Evolutionary conservation across 1,140 invertebrate genomes (phyloP), one percentile per base, ranked within the genome.

Genomic region (Drosophila kepulauana): DNA sequence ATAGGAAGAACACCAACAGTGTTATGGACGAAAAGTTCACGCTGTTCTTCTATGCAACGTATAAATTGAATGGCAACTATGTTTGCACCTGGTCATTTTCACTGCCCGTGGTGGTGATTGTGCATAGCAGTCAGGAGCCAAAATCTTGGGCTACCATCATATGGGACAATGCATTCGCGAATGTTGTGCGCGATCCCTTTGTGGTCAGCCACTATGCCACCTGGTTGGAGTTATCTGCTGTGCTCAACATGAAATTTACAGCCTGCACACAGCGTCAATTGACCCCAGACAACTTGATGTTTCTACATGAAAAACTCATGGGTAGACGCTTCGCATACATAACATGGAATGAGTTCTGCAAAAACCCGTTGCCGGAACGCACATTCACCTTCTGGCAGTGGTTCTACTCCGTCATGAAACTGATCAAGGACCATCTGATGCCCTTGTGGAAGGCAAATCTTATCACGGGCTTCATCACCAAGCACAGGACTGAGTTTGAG

Each of bases 21-120:
- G 98, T 99, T 0, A 99, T 99, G 97, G 98, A 99, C 88, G 98
- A 99, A 92, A 99, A 99, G 87, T 98, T 99, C 91, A 98, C 98
- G 0, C 94, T 99, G 5, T 93, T 99, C 0, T 99, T 99, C 92
- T 97, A 98, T 91, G 98, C 98, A 8, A 81, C 87, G 3, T 81
- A 85, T 5, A 80, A 78, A 13, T 76, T 91, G 1, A 91, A 89
- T 61, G 89, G 91, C 57, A 10, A 91, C 78, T 67, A 88, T 80
- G 41, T 81, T 91, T 49, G 80, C 79, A 16, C 91, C 92, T 98
- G 98, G 98, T 98, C 98, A 0, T 93, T 99, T 6, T 99, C 98
- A 15, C 93, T 99, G 43, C 98, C 98, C 0, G 98, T 99, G 11
- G 98, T 99, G n/a, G 98, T 99, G 10, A 99, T 99, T 68, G 98